phyloP scores from a whole-genome alignment of 2,888 invertebrate genomes.

The Ferdinandea cuprea region DNA sequence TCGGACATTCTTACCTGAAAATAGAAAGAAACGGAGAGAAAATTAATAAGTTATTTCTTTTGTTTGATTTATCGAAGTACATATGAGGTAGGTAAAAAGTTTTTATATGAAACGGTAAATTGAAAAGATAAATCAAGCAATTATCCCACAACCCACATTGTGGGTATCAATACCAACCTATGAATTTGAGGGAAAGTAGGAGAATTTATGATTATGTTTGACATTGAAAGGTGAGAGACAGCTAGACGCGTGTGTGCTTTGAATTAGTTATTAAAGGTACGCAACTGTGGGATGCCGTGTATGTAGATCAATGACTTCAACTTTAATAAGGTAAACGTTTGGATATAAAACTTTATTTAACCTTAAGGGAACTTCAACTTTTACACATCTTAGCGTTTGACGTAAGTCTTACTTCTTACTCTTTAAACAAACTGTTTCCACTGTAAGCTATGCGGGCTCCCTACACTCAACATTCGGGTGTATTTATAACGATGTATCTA shows the following conservation, averaged over 20 bases:
- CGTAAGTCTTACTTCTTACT: no score
- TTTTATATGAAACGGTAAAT: background rate
- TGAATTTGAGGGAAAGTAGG: no score
- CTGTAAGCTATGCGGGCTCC: no score
- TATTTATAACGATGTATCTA: no score
- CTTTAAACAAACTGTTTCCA: no score
- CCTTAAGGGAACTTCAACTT: no score
- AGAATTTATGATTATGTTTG: no score
- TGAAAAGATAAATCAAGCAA: constrained; percentile 20
- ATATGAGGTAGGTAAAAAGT: constrained; percentile 21
- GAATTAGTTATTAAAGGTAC: no score
- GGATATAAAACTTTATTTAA: no score
- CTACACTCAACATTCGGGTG: no score
- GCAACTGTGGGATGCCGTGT: background rate
- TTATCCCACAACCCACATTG: no score
- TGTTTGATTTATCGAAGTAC: constrained; percentile 31
- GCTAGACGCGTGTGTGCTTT: background rate
- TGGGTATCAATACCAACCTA: background rate
- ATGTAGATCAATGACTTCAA: background rate
- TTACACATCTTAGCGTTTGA: no score
- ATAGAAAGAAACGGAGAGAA: constrained; percentile 12
- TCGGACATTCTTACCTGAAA: constrained; percentile 56
- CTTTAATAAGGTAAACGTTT: background rate
- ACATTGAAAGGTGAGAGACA: background rate
- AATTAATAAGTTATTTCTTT: constrained; percentile 36